Percentiles rank a stretch among this genome's conserved stretches.
Conservation (phyloP, 2,888 invertebrate species). For the Meliscaeva auricollis region DNA sequence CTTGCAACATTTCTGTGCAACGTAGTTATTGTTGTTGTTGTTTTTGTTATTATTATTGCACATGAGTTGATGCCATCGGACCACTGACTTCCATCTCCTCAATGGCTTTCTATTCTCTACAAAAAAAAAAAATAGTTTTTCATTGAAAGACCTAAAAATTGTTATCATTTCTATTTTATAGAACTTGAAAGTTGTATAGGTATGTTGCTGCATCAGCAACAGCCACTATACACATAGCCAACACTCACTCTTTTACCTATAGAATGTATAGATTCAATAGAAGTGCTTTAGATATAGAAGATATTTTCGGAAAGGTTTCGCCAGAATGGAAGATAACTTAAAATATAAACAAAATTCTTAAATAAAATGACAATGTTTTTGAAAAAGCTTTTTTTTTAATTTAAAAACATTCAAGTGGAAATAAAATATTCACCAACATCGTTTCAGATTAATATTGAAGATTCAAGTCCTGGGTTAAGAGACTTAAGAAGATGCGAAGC, state of each 20-base stretch:
- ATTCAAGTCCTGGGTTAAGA: too few relatives aligned
- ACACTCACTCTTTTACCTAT: background rate
- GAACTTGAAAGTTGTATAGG: conserved; percentile 66
- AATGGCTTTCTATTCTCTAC: conserved; percentile 64
- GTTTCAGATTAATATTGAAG: too few relatives aligned
- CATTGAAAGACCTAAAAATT: conserved; percentile 71
- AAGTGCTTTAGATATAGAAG: conserved; percentile 31
- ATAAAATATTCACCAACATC: too few relatives aligned
- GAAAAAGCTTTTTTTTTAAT: too few relatives aligned
- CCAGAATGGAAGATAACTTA: background rate
- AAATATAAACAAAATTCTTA: background rate
- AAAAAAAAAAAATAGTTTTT: conserved; percentile 19
- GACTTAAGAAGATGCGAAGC: too few relatives aligned
- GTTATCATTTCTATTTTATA: conserved; percentile 73
- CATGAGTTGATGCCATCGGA: conserved; percentile 20
- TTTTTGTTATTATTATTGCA: conserved; percentile 9
- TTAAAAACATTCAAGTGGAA: too few relatives aligned
- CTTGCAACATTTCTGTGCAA: conserved; percentile 18
- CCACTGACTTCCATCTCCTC: conserved; percentile 12
- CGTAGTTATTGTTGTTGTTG: conserved; percentile 18
- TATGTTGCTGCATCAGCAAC: background rate
- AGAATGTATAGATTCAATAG: conserved; percentile 12
- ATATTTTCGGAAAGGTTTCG: background rate
- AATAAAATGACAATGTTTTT: too few relatives aligned
- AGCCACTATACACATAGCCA: too few relatives aligned